phyloP scores from a whole-genome alignment of 2,797 vertebrate species.

The Naso thynnoides region DNA sequence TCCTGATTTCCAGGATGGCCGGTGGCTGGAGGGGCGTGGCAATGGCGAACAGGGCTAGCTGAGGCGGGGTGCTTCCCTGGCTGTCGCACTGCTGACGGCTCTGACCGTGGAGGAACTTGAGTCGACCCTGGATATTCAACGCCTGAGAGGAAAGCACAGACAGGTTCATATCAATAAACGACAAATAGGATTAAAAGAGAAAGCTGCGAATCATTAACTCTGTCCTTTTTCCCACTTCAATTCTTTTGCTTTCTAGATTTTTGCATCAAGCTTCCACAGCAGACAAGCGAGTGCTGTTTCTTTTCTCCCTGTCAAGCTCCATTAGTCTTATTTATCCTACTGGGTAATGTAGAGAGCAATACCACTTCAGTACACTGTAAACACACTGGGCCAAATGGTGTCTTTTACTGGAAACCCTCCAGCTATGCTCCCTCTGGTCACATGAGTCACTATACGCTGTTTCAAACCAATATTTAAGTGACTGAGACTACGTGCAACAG shows the following conservation, averaged over 20 bases:
- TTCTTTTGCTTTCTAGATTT: conserved; percentile 1
- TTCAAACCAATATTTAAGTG: background rate
- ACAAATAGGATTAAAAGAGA: background rate
- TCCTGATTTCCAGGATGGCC: conserved; percentile 87
- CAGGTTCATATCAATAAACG: background rate
- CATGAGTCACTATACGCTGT: conserved; percentile 8
- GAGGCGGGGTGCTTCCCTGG: conserved; percentile 53
- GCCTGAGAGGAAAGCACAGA: conserved; percentile 71
- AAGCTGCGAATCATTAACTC: background rate
- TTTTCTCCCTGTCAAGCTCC: conserved; percentile 31
- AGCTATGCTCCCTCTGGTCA: conserved; percentile 19
- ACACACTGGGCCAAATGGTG: conserved; percentile 7
- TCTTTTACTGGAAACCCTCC: conserved; percentile 6
- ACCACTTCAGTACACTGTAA: conserved; percentile 32
- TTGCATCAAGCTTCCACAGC: background rate
- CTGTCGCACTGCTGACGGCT: conserved; percentile 45
- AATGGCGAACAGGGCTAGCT: conserved; percentile 86
- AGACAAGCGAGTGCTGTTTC: conserved; percentile 18
- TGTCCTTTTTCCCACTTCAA: background rate
- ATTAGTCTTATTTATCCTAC: conserved; percentile 49
- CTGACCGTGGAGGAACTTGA: conserved; percentile 87
- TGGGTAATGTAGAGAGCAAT: conserved; percentile 8
- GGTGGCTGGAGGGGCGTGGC: conserved; percentile 85
- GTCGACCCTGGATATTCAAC: conserved; percentile 83
- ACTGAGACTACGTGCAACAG: background rate